phyloP scores from a whole-genome alignment of 2,888 invertebrate species.

The Galeruca laticollis region DNA sequence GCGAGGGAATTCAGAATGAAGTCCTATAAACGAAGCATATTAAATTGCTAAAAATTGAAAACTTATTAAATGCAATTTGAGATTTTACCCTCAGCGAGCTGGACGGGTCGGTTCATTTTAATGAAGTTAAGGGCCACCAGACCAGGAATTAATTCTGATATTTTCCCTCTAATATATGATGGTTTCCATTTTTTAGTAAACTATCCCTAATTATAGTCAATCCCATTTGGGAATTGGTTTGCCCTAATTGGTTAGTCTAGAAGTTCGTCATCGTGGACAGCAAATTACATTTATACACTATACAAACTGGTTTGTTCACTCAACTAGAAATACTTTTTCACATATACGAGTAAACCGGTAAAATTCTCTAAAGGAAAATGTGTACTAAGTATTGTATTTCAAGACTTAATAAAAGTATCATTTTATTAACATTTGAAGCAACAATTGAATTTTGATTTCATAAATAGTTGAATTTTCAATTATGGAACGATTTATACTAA shows the following conservation, averaged over 20 bases:
- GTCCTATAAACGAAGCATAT: conserved; percentile 37
- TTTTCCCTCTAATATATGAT: conserved; percentile 25
- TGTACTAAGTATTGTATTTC: too few relatives aligned
- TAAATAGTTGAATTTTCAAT: too few relatives aligned
- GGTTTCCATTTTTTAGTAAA: conserved; percentile 28
- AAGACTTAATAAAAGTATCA: too few relatives aligned
- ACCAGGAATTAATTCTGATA: conserved; percentile 42
- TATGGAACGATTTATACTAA: too few relatives aligned
- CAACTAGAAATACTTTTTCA: neutral
- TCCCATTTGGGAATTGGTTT: conserved; percentile 4
- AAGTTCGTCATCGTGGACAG: neutral
- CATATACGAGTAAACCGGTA: too few relatives aligned
- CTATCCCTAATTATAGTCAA: conserved; percentile 33
- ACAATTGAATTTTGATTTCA: too few relatives aligned
- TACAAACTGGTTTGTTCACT: neutral
- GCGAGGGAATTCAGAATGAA: conserved; percentile 32
- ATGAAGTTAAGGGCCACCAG: conserved; percentile 41
- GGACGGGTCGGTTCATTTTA: conserved; percentile 34
- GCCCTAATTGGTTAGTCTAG: neutral
- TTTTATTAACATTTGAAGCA: too few relatives aligned
- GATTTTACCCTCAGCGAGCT: conserved; percentile 25
- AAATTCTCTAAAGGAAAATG: too few relatives aligned
- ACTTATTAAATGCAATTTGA: conserved; percentile 38
- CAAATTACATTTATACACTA: neutral
- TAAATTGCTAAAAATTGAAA: conserved; percentile 46